Evolutionary conservation across 2,888 invertebrate species (phyloP), one percentile per base, ranked within the genome.

Genomic region (Drosophila kuntzei): DNA sequence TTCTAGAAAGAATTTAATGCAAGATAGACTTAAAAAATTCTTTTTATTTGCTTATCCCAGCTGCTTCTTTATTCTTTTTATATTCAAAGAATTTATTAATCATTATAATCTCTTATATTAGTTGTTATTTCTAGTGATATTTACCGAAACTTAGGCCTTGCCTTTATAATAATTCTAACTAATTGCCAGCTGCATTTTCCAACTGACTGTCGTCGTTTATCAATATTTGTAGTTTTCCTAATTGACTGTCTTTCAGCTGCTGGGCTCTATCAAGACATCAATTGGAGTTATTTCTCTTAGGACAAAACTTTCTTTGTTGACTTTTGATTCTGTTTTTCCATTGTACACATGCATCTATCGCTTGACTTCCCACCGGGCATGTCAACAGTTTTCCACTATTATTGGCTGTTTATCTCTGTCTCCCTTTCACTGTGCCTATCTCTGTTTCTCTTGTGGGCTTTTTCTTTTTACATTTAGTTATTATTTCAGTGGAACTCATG

Each of bases 331-430:
- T 44, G 34, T 61, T 44, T 49, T 51, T n/a, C 22, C 36, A 11
- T 20, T n/a, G 34, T 6, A n/a, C 11, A 11, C 36, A 32, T 20
- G 20, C 43, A 55, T 22, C 53, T 18, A 53, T 53, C 34, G 43
- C 53, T 60, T 60, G 53, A 32, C 51, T 32, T 53, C 51, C 59
- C 73, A 44, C 14, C 47, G 71, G 62, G 71, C 47, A 47, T 71
- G 76, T 62, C 76, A 63, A 54, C 43, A 37, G 32, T 36, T 46
- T 46, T 29, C 37, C 59, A 65, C 61, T 76, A 80, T 86, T 72
- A 86, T 39, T 64, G 71, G 63, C 43, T 39, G 34, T 27, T 43
- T 59, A 58, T 29, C 27, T 60, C 29, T 51, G 18, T 3, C 36
- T 5, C 34, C 7, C 22, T 16, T 12, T 11, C 51, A 14, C 43